phyloP scores from a whole-genome alignment of 2,797 vertebrate species.

The Loriculus beryllinus region DNA sequence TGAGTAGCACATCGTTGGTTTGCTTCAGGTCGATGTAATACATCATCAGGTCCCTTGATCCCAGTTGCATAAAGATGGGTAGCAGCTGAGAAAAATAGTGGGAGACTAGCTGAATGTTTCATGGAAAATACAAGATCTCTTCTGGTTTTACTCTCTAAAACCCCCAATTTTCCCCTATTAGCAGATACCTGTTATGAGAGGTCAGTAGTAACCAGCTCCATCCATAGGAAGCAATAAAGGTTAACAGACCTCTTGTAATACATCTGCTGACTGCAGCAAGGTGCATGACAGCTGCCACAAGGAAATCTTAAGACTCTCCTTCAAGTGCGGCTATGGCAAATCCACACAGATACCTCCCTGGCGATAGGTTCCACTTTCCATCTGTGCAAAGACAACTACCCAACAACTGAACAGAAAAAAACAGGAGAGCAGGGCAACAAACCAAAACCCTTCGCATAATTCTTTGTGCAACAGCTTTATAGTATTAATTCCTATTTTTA shows the following conservation, averaged over 20 bases:
- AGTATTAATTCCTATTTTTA: neutral
- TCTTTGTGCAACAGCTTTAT: neutral
- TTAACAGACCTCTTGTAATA: constrained; percentile 65
- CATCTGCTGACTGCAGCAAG: constrained; percentile 63
- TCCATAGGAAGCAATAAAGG: constrained; percentile 67
- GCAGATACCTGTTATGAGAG: constrained; percentile 60
- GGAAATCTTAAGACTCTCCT: constrained; percentile 61
- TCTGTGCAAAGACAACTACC: constrained; percentile 68
- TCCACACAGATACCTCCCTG: constrained; percentile 58
- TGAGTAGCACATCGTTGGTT: constrained; percentile 96
- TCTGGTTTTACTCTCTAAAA: constrained; percentile 38
- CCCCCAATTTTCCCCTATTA: constrained; percentile 8
- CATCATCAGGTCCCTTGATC: constrained; percentile 95
- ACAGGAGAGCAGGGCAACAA: constrained; percentile 61
- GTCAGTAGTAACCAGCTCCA: constrained; percentile 65
- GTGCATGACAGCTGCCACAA: constrained; percentile 54
- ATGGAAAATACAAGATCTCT: neutral
- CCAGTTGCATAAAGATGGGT: constrained; percentile 98
- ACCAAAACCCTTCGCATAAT: constrained; percentile 35
- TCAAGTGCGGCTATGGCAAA: constrained; percentile 53
- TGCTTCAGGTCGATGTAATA: constrained; percentile 97
- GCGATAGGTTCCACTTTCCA: constrained; percentile 51
- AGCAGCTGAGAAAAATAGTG: constrained; percentile 80
- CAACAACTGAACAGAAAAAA: constrained; percentile 59
- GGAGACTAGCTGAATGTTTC: neutral